These are phyloP conservation scores for Ametastegia equiseti DNA, from an alignment of 2,888 invertebrate genomes.

Conservation along the genomic window DNA sequence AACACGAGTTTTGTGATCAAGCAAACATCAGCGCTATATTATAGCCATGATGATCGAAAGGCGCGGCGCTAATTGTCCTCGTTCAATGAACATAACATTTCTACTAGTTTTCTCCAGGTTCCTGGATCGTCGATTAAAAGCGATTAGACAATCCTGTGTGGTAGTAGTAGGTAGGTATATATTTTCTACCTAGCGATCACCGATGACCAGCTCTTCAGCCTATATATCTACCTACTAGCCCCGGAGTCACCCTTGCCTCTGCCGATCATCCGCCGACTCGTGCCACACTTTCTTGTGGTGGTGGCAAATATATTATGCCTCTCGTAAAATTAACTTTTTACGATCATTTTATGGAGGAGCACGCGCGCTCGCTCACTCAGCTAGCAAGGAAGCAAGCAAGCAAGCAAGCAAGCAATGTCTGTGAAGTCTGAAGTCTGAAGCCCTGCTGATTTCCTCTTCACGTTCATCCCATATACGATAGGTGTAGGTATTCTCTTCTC, in stretches of 20 bases:
- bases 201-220: neutral
- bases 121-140: slow-evolving; percentile 6
- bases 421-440: too few species aligned
- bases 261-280: slow-evolving; percentile 55
- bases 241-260: neutral
- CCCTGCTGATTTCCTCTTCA: slow-evolving; percentile 20
- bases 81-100: neutral
- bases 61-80: neutral
- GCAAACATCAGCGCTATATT: too few species aligned
- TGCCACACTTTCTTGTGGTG: slow-evolving; percentile 63
- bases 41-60: too few species aligned
- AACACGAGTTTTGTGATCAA: too few species aligned
- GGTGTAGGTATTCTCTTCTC: neutral
- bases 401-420: too few species aligned
- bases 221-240: neutral
- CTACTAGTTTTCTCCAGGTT: neutral
- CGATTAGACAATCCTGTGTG: slow-evolving; percentile 9
- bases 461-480: slow-evolving; percentile 11
- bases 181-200: neutral
- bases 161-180: too few species aligned
- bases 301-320: slow-evolving; percentile 76
- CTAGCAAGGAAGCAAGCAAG: too few species aligned
- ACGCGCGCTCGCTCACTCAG: slow-evolving; percentile 56
- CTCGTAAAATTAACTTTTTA: slow-evolving; percentile 77
- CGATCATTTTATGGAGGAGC: slow-evolving; percentile 76